phyloP scores from a whole-genome alignment of 2,888 invertebrate genomes.

The Eurytoma californica region DNA sequence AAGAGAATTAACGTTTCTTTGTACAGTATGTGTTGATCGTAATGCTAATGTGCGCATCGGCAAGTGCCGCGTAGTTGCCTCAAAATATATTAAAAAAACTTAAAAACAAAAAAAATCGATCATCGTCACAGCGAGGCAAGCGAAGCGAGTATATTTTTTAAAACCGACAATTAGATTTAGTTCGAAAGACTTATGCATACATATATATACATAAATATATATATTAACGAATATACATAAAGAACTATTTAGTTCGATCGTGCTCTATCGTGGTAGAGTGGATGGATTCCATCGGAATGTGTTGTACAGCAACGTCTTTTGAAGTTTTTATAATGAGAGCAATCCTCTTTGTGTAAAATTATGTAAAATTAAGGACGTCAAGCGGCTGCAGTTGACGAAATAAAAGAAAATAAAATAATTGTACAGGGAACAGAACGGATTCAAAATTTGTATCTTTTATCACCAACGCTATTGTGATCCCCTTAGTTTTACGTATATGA shows the following conservation, averaged over 20 bases:
- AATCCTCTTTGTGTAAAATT: constrained; percentile 54
- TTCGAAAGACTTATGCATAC: constrained; percentile 41
- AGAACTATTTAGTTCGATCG: constrained; percentile 41
- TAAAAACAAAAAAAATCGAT: constrained; percentile 10
- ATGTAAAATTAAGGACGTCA: constrained; percentile 47
- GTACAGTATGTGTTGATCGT: constrained; percentile 48
- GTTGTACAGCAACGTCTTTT: constrained; percentile 49
- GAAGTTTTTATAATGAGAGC: constrained; percentile 51
- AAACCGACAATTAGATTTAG: constrained; percentile 46
- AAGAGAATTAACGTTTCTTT: constrained; percentile 40
- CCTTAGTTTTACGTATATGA: constrained; percentile 13
- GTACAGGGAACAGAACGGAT: constrained; percentile 42
- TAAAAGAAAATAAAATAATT: constrained; percentile 48
- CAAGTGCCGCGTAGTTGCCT: constrained; percentile 11
- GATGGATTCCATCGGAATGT: constrained; percentile 45
- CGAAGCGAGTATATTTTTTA: constrained; percentile 47
- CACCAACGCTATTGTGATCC: constrained; percentile 33
- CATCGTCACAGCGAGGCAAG: constrained; percentile 10
- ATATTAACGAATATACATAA: constrained; percentile 28
- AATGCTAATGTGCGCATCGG: constrained; percentile 11
- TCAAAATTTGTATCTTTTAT: constrained; percentile 48
- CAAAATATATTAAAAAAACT: neutral
- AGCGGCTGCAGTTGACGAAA: constrained; percentile 36
- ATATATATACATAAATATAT: constrained; percentile 39
- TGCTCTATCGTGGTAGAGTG: constrained; percentile 27